Evolutionary conservation across 2,797 vertebrate species (phyloP).

Genomic region (Ambastaia sidthimunki): DNA sequence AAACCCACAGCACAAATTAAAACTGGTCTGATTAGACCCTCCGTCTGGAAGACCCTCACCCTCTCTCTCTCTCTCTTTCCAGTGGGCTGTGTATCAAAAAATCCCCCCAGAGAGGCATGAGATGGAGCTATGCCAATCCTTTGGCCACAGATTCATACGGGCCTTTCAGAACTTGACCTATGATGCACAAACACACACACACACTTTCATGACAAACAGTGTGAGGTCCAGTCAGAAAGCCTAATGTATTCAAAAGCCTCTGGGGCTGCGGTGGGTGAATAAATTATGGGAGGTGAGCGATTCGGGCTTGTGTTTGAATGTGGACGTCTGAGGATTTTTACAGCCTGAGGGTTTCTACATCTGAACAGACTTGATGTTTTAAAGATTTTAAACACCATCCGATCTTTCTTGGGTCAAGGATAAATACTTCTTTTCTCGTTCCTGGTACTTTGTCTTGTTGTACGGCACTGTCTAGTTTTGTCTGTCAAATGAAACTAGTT

Average conservation of each 20-base stretch:
- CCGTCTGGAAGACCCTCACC: constrained; percentile 54
- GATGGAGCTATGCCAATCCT: constrained; percentile 31
- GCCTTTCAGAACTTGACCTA: constrained; percentile 44
- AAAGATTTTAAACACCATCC: constrained; percentile 26
- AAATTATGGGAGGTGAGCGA: constrained; percentile 61
- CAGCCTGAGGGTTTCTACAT: constrained; percentile 44
- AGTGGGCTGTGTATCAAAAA: constrained; percentile 11
- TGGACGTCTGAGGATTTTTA: constrained; percentile 49
- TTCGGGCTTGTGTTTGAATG: constrained; percentile 32
- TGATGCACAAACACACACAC: constrained; percentile 30
- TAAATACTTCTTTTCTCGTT: not conserved
- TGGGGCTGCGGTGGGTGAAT: constrained; percentile 61
- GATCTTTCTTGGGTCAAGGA: constrained; percentile 39
- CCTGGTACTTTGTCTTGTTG: not conserved
- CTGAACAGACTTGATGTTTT: constrained; percentile 35
- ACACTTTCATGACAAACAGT: constrained; percentile 45
- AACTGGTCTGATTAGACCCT: constrained; percentile 70
- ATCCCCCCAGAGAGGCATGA: not conserved
- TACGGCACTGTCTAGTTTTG: not conserved
- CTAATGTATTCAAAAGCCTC: constrained; percentile 59
- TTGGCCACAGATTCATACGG: constrained; percentile 15
- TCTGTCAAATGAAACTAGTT: no score
- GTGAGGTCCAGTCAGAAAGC: constrained; percentile 48
- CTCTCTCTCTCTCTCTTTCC: constrained; percentile 1
- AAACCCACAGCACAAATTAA: constrained; percentile 70